phyloP scores from a whole-genome alignment of 2,113 vertebrate species.

The Madoqua kirkii region DNA sequence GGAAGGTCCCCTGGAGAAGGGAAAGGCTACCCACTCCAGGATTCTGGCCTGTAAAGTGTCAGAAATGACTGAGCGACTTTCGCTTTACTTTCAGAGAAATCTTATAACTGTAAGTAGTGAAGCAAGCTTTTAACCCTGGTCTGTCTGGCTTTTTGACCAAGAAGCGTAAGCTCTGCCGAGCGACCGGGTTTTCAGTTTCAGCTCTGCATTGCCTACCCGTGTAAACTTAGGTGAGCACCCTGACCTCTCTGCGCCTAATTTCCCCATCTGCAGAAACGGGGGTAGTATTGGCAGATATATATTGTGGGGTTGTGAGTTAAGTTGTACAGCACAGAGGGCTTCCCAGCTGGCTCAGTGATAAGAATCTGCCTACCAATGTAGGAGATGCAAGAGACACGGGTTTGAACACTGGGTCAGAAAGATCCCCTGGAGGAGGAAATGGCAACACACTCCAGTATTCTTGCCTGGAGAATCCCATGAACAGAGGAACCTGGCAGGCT shows the following conservation, averaged over 20 bases:
- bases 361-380: background rate
- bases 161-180: background rate
- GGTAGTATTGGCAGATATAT: background rate
- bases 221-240: background rate
- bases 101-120: background rate
- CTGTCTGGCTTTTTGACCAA: background rate
- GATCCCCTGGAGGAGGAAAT: background rate
- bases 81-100: background rate
- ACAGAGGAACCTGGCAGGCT: background rate
- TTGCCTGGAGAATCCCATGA: background rate
- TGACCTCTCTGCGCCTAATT: background rate
- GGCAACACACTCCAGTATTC: background rate
- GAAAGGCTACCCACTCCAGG: background rate
- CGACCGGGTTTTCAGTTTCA: background rate
- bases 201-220: background rate
- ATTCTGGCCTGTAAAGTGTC: background rate
- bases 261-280: background rate
- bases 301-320: background rate
- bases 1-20: background rate
- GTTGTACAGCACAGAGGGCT: background rate
- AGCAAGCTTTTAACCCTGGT: background rate
- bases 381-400: background rate
- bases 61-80: background rate
- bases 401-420: background rate
- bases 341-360: background rate